Base-by-base conservation (phyloP, 2,113 vertebrate species). In the Xiphophorus couchianus region DNA sequence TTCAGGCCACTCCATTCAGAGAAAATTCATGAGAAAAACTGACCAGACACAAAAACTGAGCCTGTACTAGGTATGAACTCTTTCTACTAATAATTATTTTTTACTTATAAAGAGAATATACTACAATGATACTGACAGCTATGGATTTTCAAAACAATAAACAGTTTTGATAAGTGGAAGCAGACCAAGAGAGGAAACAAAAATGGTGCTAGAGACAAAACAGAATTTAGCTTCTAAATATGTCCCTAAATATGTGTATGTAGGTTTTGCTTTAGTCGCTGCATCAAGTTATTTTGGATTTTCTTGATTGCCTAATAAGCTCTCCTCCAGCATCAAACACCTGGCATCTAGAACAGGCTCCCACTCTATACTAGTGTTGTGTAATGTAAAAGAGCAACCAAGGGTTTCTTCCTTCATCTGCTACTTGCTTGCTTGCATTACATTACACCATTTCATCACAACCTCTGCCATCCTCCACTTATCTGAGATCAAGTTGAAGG, bases 1-100 rank as follows among this genome's bases (percentile, higher is more conserved):
- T 27, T 8, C 19, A 39, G 12, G 74, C 31, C 33, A 5, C 3
- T 0, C 29, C 29, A 69, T 19, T 77, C 66, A 37, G n/a, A 31
- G 66, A 51, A 22, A 27, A 60, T 27, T 66, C 28, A 61, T 37
- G 22, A 76, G 54, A 48, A 27, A 66, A 44, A 5, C 54, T 73
- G 22, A 0, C 31, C n/a, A 31, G 25, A 64, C 9, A 17, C 12
- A 44, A 9, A 73, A 31, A 5, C 62, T 30, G 33, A 37, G 17
- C 6, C 63, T 44, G 1, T n/a, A 22, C 11, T 14, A 14, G 29
- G 28, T 15, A 28, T 10, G 2, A 71, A 60, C 6, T 22, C 42
- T 35, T 28, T 37, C 22, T 37, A 66, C 25, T 27, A 19, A 54
- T 54, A 22, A 19, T 54, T 25, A 54, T 54, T 25, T 30, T 9